phyloP scores from a whole-genome alignment of 2,797 vertebrate species.

The Silurus aristotelis region DNA sequence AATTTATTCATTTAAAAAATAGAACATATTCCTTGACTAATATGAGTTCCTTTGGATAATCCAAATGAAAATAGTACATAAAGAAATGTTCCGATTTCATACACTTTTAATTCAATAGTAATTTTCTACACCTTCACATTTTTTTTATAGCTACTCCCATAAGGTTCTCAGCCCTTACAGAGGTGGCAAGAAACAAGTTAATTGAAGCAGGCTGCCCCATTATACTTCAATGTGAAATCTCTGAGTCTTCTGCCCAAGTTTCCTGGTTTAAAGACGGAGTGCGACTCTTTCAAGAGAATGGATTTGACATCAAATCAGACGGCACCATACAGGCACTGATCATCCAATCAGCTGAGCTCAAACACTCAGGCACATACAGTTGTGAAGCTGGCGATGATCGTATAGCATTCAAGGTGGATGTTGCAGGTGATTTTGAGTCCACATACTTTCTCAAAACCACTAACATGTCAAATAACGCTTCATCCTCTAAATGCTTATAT shows the following conservation, averaged over 20 bases:
- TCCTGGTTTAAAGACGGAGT: slow-evolving; percentile 86
- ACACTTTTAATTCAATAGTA: slow-evolving; percentile 13
- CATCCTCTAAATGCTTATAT: slow-evolving; percentile 57
- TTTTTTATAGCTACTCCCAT: slow-evolving; percentile 67
- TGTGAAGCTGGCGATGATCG: slow-evolving; percentile 84
- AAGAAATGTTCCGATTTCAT: slow-evolving; percentile 16
- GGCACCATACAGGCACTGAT: slow-evolving; percentile 75
- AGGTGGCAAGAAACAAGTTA: slow-evolving; percentile 71
- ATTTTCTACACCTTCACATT: slow-evolving; percentile 43
- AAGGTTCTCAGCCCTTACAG: slow-evolving; percentile 72
- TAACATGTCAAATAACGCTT: slow-evolving; percentile 64
- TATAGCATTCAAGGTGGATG: slow-evolving; percentile 87
- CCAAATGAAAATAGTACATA: not conserved
- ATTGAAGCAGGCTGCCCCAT: slow-evolving; percentile 75
- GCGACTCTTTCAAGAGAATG: slow-evolving; percentile 68
- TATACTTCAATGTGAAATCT: slow-evolving; percentile 84
- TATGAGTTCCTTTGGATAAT: slow-evolving; percentile 14
- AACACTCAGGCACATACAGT: slow-evolving; percentile 82
- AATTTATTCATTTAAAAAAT: not conserved
- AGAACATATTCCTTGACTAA: slow-evolving; percentile 15
- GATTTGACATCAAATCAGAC: slow-evolving; percentile 75
- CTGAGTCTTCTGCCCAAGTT: slow-evolving; percentile 73
- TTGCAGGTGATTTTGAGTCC: slow-evolving; percentile 77
- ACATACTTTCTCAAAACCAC: slow-evolving; percentile 56
- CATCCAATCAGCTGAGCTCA: slow-evolving; percentile 75